Conservation (phyloP, 2,797 vertebrate genomes). For the Adelosebastes latens region DNA sequence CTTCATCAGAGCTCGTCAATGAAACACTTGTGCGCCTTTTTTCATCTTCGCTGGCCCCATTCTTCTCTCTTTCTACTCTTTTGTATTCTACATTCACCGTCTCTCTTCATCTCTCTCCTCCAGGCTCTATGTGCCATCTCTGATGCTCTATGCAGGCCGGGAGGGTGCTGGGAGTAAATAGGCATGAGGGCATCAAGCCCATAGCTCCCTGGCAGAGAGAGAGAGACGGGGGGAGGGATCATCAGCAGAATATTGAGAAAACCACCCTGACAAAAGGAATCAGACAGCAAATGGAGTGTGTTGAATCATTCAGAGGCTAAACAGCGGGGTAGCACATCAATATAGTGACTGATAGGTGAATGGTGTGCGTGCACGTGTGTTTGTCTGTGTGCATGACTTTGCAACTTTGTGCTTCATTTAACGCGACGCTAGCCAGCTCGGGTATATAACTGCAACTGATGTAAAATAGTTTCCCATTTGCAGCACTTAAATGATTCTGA, state of each 20-base stretch:
- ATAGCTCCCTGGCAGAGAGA: slow-evolving; percentile 39
- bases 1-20: slow-evolving; percentile 41
- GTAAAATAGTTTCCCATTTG: neutral
- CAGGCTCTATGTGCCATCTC: slow-evolving; percentile 48
- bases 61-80: slow-evolving; percentile 40
- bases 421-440: neutral
- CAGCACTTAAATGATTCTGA: slow-evolving; percentile 10
- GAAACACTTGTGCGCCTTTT: slow-evolving; percentile 26
- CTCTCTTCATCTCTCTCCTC: slow-evolving; percentile 56
- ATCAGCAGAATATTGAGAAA: slow-evolving; percentile 63
- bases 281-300: slow-evolving; percentile 66
- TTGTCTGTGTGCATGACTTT: slow-evolving; percentile 25
- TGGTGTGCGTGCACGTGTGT: neutral
- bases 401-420: slow-evolving; percentile 30
- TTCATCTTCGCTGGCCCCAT: slow-evolving; percentile 16
- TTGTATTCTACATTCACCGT: slow-evolving; percentile 52
- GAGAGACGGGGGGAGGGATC: neutral
- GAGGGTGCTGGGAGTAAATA: slow-evolving; percentile 60
- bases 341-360: slow-evolving; percentile 28
- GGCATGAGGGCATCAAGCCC: slow-evolving; percentile 59
- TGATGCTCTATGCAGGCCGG: slow-evolving; percentile 50
- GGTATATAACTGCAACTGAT: slow-evolving; percentile 29
- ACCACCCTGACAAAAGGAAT: slow-evolving; percentile 60
- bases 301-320: slow-evolving; percentile 69
- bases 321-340: slow-evolving; percentile 44